A percentile compares a stretch with the other conserved stretches of the same genome.
Conservation (phyloP, 2,888 invertebrate species). For the Calephelis perditalis region DNA sequence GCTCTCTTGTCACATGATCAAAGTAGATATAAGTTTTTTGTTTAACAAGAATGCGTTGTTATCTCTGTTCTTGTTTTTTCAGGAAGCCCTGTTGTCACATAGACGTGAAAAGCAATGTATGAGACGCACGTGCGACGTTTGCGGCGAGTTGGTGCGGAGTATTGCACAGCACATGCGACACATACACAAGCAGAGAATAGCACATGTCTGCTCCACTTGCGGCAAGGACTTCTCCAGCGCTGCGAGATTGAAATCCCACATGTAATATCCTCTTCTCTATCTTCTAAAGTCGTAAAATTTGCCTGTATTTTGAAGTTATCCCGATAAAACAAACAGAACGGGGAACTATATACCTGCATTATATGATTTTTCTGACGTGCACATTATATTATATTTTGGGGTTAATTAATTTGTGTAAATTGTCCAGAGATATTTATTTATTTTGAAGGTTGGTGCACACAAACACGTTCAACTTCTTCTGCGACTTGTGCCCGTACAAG, state of each 20-base stretch:
- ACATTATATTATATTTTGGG: too few species aligned
- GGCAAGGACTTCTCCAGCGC: constrained; percentile 67
- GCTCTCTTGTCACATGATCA: too few species aligned
- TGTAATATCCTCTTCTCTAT: constrained; percentile 39
- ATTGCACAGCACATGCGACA: constrained; percentile 66
- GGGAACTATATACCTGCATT: too few species aligned
- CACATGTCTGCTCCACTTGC: constrained; percentile 63
- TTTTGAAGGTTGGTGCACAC: constrained; percentile 61
- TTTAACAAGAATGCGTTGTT: too few species aligned
- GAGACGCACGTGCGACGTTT: constrained; percentile 67
- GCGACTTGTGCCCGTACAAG: constrained; percentile 70
- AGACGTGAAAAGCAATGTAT: constrained; percentile 64
- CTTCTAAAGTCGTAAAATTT: not conserved
- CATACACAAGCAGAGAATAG: constrained; percentile 55
- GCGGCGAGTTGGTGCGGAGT: constrained; percentile 63
- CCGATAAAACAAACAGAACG: too few species aligned
- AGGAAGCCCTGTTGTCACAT: constrained; percentile 56
- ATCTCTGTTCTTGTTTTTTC: not conserved
- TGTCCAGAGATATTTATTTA: not conserved
- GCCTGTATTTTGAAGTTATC: too few species aligned
- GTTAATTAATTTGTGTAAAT: too few species aligned
- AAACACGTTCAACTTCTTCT: constrained; percentile 71
- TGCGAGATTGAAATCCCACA: constrained; percentile 66
- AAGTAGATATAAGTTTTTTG: too few species aligned
- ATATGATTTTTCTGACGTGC: too few species aligned